Conservation (phyloP, 2,888 invertebrate genomes). For the Mythimna albipuncta region DNA sequence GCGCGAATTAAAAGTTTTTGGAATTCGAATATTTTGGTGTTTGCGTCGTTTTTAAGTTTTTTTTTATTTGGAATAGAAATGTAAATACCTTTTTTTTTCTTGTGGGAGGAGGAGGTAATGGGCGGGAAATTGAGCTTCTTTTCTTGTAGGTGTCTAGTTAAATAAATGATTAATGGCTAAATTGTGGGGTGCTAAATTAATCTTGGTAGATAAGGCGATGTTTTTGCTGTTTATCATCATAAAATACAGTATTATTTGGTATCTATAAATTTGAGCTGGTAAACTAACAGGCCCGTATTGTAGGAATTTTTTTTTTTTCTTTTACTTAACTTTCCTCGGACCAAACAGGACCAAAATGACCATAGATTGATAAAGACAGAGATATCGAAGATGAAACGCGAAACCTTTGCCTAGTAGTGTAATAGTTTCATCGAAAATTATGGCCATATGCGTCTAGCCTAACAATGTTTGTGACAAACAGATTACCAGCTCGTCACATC, state of each 20-base stretch:
- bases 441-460: neutral
- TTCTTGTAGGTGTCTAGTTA: neutral
- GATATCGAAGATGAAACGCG: too few species aligned
- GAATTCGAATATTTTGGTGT: slow-evolving; percentile 22
- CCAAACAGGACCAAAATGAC: too few species aligned
- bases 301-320: too few species aligned
- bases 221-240: neutral
- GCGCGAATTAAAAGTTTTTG: slow-evolving; percentile 59
- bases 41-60: slow-evolving; percentile 3
- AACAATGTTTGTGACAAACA: slow-evolving; percentile 10
- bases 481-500: slow-evolving; percentile 25
- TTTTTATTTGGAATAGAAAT: neutral
- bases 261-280: neutral
- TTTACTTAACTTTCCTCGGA: too few species aligned
- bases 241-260: neutral
- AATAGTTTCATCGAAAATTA: neutral
- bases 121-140: slow-evolving; percentile 5
- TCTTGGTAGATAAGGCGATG: neutral
- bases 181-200: neutral
- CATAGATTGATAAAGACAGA: too few species aligned
- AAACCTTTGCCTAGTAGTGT: too few species aligned
- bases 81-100: neutral
- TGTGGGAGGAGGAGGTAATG: neutral
- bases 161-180: slow-evolving; percentile 23
- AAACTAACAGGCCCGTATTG: neutral